Evolutionary conservation across 37 sponge, comb jelly and placozoan species (phyloP), one percentile per base, ranked within the genome.

Genomic region (Beroe ovata): DNA sequence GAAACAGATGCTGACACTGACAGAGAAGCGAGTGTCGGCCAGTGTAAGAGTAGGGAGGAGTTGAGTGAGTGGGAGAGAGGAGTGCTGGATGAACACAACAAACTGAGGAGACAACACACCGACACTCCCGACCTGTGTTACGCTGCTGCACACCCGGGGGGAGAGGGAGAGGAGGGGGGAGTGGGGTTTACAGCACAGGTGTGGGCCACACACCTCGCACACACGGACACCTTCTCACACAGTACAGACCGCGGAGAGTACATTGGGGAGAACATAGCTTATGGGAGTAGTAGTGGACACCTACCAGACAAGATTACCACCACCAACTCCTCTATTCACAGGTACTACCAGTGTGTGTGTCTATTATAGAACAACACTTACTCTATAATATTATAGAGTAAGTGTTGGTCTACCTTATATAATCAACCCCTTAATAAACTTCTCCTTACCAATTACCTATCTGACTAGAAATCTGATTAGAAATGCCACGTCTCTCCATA

Each of bases 241-340:
- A 77, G 84, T 23, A 40, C 22, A 3, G n/a, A n/a, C n/a, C n/a
- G n/a, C n/a, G 71, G 71, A 34, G 84, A 54, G 38, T 23, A 77
- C 8, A 42, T 41, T 19, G 84, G 84, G 28, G 84, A 77, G 47
- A 77, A 77, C 47, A 11, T 77, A 35, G 84, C 84, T 77, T 77
- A 77, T 29, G 22, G 0, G n/a, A 35, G 47, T 19, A 36, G 54
- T 0, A 36, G 36, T 20, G 84, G 84, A 54, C 28, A 19, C 0
- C 19, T 33, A 25, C 28, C 47, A 22, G 54, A 36, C 1, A 33
- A n/a, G 42, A 40, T 21, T 21, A 23, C 35, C 2, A n/a, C 84
- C 41, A 42, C 39, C 54, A 42, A 47, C 54, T 16, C 11, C 54
- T 47, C 54, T 11, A 47, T 47, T 16, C 54, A 47, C 54, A 47